Conservation (phyloP, 1,140 invertebrate genomes). For the Carcinoscorpius rotundicauda region DNA sequence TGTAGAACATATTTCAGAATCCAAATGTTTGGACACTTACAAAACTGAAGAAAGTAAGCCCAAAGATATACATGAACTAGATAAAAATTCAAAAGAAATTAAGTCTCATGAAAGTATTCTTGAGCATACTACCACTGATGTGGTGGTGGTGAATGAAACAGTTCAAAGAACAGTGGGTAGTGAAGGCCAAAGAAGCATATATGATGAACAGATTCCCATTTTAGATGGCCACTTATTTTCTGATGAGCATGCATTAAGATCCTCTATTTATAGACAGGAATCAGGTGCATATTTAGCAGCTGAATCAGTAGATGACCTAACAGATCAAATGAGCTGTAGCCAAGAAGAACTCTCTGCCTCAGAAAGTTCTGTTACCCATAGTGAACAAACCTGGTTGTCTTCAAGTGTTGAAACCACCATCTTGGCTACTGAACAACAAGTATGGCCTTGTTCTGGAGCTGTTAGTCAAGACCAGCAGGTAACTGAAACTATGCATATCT, state of each 20-base stretch:
- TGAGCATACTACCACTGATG: too few species aligned
- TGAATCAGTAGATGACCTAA: too few species aligned
- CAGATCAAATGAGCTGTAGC: background rate
- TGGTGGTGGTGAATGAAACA: too few species aligned
- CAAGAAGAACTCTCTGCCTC: constrained; percentile 22
- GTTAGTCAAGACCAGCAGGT: background rate
- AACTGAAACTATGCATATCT: background rate
- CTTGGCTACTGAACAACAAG: constrained; percentile 12
- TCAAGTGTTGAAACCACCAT: constrained; percentile 21
- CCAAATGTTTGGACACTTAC: too few species aligned
- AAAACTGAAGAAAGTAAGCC: too few species aligned
- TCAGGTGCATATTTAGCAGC: too few species aligned
- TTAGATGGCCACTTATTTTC: background rate
- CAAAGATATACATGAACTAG: too few species aligned
- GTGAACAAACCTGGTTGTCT: constrained; percentile 23
- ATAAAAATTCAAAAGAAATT: too few species aligned
- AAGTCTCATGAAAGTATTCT: too few species aligned
- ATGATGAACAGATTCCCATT: background rate
- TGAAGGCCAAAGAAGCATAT: background rate
- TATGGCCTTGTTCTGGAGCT: background rate
- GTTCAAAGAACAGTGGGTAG: background rate
- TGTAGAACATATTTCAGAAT: too few species aligned
- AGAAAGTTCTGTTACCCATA: constrained; percentile 22
- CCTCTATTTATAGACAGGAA: too few species aligned
- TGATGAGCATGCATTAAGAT: background rate